Conservation (phyloP, 2,797 vertebrate species). For the Cossypha dichroa region DNA sequence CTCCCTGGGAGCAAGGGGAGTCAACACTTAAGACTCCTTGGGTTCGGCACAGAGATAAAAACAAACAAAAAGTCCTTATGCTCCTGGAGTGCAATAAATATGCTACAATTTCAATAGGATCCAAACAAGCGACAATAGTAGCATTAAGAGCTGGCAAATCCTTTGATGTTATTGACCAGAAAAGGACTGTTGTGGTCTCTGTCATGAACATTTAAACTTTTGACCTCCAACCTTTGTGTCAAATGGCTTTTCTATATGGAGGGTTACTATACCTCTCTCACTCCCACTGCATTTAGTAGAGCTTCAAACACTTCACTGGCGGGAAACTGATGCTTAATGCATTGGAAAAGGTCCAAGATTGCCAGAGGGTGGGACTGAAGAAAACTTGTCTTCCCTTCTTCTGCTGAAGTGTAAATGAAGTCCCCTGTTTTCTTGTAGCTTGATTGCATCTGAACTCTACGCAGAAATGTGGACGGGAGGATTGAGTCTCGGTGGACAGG, state of each 20-base stretch:
- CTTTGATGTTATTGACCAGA: conserved; percentile 77
- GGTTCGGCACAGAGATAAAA: conserved; percentile 40
- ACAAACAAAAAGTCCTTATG: conserved; percentile 59
- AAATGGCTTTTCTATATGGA: conserved; percentile 68
- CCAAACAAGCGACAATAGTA: conserved; percentile 57
- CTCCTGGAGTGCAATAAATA: conserved; percentile 63
- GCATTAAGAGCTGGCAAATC: conserved; percentile 61
- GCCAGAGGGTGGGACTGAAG: neutral
- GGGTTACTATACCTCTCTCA: conserved; percentile 36
- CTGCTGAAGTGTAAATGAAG: neutral
- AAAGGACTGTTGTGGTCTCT: conserved; percentile 64
- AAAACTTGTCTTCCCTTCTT: neutral
- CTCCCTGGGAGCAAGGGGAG: neutral
- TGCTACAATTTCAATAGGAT: conserved; percentile 72
- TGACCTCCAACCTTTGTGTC: conserved; percentile 77
- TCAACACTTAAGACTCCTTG: neutral
- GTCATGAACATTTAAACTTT: conserved; percentile 76
- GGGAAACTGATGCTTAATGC: conserved; percentile 32
- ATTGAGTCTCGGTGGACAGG: accelerated
- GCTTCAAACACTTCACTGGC: conserved; percentile 1
- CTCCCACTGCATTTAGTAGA: conserved; percentile 8
- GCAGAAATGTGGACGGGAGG: neutral
- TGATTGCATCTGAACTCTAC: neutral
- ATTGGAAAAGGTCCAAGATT: neutral
- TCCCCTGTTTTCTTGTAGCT: neutral